phyloP scores from a whole-genome alignment of 2,113 vertebrate species.

The Charina bottae region DNA sequence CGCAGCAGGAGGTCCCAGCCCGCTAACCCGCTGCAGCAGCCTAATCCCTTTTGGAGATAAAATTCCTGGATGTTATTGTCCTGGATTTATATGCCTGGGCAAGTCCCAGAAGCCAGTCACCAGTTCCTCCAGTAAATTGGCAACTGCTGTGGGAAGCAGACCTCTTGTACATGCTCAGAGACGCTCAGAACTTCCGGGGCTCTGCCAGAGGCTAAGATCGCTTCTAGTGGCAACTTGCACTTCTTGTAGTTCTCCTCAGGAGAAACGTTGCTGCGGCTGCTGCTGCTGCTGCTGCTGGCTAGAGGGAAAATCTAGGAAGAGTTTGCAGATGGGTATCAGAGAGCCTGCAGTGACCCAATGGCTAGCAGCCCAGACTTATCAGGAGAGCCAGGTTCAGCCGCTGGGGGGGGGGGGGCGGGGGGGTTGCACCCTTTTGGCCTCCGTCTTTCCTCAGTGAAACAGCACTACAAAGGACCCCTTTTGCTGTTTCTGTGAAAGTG shows the following conservation, averaged over 20 bases:
- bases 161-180: not conserved
- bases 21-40: not conserved
- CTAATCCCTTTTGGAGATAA: not conserved
- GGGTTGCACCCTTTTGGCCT: not conserved
- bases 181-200: not conserved
- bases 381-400: not conserved
- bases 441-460: not conserved
- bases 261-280: not conserved
- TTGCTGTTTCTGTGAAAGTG: not conserved
- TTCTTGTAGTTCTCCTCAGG: not conserved
- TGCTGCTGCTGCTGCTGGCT: no score
- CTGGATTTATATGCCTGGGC: not conserved
- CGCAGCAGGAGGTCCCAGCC: not conserved
- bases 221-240: no score
- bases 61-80: not conserved
- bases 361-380: no score
- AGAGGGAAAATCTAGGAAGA: no score
- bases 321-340: not conserved
- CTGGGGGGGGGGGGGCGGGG: no score
- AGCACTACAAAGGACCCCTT: not conserved
- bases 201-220: not conserved
- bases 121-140: fast-evolving
- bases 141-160: not conserved
- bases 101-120: no score
- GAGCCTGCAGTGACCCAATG: not conserved